Evolutionary conservation across 2,888 invertebrate genomes (phyloP).

Genomic region (Parapristionchus giblindavisi): DNA sequence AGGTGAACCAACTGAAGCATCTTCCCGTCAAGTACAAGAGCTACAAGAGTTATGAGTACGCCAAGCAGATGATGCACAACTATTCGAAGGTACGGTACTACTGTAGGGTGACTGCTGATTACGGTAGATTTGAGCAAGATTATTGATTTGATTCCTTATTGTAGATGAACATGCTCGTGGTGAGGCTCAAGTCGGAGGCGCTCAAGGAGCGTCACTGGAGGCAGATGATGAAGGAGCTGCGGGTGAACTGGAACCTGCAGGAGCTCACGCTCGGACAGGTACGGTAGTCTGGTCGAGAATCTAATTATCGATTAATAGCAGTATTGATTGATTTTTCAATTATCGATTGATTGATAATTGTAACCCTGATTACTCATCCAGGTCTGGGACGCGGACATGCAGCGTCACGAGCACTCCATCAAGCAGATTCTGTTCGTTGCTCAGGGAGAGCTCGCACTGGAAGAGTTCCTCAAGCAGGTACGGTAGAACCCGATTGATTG

Average conservation of each 20-base stretch:
- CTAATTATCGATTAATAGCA: too few relatives aligned
- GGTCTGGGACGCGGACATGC: slow-evolving; percentile 94
- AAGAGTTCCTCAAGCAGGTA: slow-evolving; percentile 97
- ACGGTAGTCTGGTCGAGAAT: neutral
- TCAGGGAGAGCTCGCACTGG: slow-evolving; percentile 98
- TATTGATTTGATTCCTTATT: slow-evolving; percentile 28
- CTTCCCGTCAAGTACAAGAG: slow-evolving; percentile 91
- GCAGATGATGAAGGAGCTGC: slow-evolving; percentile 89
- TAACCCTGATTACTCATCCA: slow-evolving; percentile 70
- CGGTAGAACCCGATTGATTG: neutral
- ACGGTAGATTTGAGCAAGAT: slow-evolving; percentile 10
- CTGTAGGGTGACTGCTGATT: too few relatives aligned
- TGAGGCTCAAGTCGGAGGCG: slow-evolving; percentile 97
- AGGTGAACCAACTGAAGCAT: slow-evolving; percentile 83
- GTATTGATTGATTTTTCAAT: too few relatives aligned
- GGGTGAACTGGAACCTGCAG: slow-evolving; percentile 93
- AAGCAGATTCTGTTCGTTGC: slow-evolving; percentile 96
- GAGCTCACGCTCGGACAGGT: slow-evolving; percentile 78
- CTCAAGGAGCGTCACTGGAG: slow-evolving; percentile 99
- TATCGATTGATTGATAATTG: neutral
- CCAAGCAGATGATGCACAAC: slow-evolving; percentile 91
- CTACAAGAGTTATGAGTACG: slow-evolving; percentile 97
- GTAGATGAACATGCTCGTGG: slow-evolving; percentile 89
- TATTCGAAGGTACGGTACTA: slow-evolving; percentile 90
- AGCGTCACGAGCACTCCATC: slow-evolving; percentile 90